A percentile compares a stretch with the other conserved stretches of the same genome.
Conservation (phyloP, 2,888 invertebrate genomes). For the Lydus trimaculatus region DNA sequence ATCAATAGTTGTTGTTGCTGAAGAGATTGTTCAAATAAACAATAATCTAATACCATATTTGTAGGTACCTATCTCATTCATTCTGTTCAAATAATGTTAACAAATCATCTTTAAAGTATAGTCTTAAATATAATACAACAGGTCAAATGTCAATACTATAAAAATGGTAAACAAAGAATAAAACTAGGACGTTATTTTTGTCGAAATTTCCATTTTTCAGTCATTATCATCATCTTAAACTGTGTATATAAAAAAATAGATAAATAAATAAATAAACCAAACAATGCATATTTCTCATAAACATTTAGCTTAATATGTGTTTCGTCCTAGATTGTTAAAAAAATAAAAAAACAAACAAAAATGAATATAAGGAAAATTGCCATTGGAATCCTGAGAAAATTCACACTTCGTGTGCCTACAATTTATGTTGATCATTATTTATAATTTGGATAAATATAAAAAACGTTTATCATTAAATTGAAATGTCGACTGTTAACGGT, state of each 20-base stretch:
- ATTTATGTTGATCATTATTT: not conserved
- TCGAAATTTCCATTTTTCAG: not conserved
- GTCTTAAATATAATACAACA: not conserved
- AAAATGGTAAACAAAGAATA: not conserved
- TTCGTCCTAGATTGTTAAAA: not conserved
- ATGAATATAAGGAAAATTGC: not conserved
- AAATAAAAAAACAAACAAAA: not conserved
- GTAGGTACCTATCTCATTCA: not conserved
- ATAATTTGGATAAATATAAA: not conserved
- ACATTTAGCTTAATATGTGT: not conserved
- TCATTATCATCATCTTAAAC: not conserved
- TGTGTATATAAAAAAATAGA: not conserved
- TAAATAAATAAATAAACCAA: not conserved
- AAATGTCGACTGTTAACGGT: not conserved
- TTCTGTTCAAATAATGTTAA: not conserved
- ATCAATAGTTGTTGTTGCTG: not conserved
- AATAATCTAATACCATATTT: conserved; percentile 3
- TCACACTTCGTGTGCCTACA: not conserved
- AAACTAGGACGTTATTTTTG: not conserved
- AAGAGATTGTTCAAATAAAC: not conserved
- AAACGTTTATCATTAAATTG: not conserved
- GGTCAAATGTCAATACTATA: conserved; percentile 1
- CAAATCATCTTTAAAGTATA: not conserved
- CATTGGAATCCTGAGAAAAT: not conserved
- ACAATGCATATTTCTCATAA: not conserved